Base-by-base conservation (phyloP, 2,797 vertebrate species). In the Muscicapa comitata region DNA sequence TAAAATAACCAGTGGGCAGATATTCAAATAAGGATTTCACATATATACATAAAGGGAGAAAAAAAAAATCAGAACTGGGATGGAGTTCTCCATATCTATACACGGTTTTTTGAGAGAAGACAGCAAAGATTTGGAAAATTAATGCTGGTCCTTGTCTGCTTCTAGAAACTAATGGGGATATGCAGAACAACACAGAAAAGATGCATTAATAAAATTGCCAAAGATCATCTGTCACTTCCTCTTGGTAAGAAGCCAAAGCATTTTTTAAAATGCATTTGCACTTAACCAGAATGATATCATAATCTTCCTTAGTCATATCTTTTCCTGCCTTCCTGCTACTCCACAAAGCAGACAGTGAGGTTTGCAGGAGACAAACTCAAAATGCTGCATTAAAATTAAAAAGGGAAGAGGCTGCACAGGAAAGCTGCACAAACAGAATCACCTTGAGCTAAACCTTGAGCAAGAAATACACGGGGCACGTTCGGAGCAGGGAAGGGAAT, bases 401-500 rank as follows among this genome's bases (percentile, higher is more conserved):
- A 84, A 88, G 94, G 79, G 66, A 57, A 88, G 93, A 90, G 62
- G 68, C 83, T 68, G 70, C 73, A 28, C 50, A 68, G 78, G 76
- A 93, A 58, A 86, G 89, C 93, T 90, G 68, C 38, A 48, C 78
- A 82, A 77, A 66, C 76, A 88, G 75, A 93, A 93, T 79, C 91
- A 95, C 91, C 97, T 97, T 97, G 90, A 96, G 91, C 86, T 83
- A 87, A 94, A 92, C 94, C 93, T 96, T 97, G 89, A 94, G 91
- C 85, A 33, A 43, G 91, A 88, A 92, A 73, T 12, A 66, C 92
- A 19, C 8, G 4, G 62, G n/a, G 88, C 65, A 72, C 59, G 82
- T 84, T 96, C 7, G 0, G 76, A 57, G 79, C 88, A 89, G 90
- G 63, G 62, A 38, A 90, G 88, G 92, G 94, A 95, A 94, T 95